Base-by-base conservation (phyloP, 1,140 invertebrate genomes). In the Platyura marginata region DNA sequence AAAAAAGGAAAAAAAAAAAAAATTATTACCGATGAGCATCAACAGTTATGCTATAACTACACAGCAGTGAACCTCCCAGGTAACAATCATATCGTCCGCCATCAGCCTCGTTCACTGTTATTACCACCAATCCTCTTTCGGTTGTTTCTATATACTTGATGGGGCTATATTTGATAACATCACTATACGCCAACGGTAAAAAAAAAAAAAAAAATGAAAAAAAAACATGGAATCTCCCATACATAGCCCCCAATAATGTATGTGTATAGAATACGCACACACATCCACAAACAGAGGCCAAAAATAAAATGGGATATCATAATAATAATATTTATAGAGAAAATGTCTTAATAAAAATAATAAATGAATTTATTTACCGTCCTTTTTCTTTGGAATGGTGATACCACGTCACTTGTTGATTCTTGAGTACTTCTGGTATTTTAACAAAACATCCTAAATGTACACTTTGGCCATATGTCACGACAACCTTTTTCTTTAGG, bases 91-190 rank as follows among this genome's bases (percentile, higher is more conserved):
- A 92, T 46, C 84, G 73, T 3, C 88, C 88, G 8, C 81, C 81
- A 61, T 93, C 88, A 38, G 76, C 76, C 61, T 92, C 88, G 40
- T 77, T 86, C 40, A 91, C 82, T 8, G 83, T 79, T 43, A 93
- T 77, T 44, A 94, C 87, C 32, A 94, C 83, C 48, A 94, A 62
- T 36, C 89, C 88, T 51, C 88, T 79, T 55, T 92, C 88, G 13
- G 83, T 85, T 1, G 88, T 93, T 55, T 89, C 82, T 50, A 93
- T 87, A 61, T 90, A 91, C 56, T 92, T 92, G 54, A 90, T 87
- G 33, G 79, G 75, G 53, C 77, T 80, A 54, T 66, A 68, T 48
- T 55, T 59, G 46, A 61, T 61, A 49, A 60, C 59, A 44, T 61
- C 60, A 39, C 59, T 61, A n/a, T n/a, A n/a, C n/a, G n/a, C n/a